Base-by-base conservation (phyloP, 2,797 vertebrate species). In the Phataginus tetradactyla region DNA sequence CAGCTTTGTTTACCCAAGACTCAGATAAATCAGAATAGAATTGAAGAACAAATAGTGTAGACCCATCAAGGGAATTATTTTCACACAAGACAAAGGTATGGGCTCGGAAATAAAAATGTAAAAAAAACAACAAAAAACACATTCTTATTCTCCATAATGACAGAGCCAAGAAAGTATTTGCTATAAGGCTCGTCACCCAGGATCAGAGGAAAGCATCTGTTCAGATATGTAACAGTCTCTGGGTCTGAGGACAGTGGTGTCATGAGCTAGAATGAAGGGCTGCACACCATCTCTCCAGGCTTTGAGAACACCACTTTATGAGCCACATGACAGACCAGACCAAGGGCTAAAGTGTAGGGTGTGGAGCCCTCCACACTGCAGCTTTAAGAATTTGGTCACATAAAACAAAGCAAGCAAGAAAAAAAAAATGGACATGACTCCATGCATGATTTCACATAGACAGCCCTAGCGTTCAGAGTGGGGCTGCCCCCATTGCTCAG, bases 21-120 rank as follows among this genome's bases (percentile, higher is more conserved):
- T 85, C 88, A 92, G 72, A 64, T 61, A 94, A 88, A 90, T 95
- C 21, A 92, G 57, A 90, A 78, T 34, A n/a, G 39, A 92, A 63
- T 39, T 75, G 66, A 86, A 87, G 75, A 93, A 78, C 45, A 87
- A 75, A 92, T 11, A 93, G 34, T 9, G 45, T 63, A 15, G 13
- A 86, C n/a, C 32, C 32, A 74, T 69, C 15, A 72, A 64, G 72
- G 29, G 34, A 92, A 88, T 63, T 88, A 86, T 87, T 68, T 87
- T 49, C 17, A 68, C 37, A 57, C 63, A 90, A 79, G 32, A 78
- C 20, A 29, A 86, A 92, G 18, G 18, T 59, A 20, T 25, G 34
- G 18, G 12, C 29, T 69, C 21, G 37, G 34, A 92, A 74, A 80
- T 79, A 23, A 93, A 87, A 94, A 85, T 53, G 21, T 51, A 69